These are phyloP conservation scores for Etia nguti DNA, from an alignment of 2,113 vertebrate species.

Conservation along the genomic window DNA sequence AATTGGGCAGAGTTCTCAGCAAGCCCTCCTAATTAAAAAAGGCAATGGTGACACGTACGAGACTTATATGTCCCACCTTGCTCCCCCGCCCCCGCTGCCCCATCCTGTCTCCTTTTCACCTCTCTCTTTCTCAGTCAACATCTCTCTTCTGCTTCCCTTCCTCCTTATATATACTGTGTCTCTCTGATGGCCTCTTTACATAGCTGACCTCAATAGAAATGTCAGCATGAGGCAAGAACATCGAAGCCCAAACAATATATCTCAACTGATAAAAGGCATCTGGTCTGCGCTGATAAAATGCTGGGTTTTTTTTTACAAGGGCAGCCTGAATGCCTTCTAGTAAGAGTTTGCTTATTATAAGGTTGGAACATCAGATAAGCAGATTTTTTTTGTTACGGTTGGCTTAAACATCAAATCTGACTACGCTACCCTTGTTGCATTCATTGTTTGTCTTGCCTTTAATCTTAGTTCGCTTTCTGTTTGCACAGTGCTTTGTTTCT, in stretches of 20 bases:
- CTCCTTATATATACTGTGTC: neutral
- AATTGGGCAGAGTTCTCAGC: constrained; percentile 56
- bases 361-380: neutral
- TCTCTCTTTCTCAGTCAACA: constrained; percentile 1
- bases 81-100: neutral
- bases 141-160: constrained; percentile 1
- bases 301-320: constrained; percentile 7
- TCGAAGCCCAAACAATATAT: constrained; percentile 16
- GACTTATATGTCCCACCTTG: constrained; percentile 1
- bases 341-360: neutral
- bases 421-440: neutral
- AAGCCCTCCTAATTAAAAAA: constrained; percentile 40
- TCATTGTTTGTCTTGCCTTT: neutral
- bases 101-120: neutral
- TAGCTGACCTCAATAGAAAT: constrained; percentile 34
- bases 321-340: neutral
- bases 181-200: constrained; percentile 33
- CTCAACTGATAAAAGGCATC: constrained; percentile 25
- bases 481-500: neutral
- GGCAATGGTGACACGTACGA: constrained; percentile 18
- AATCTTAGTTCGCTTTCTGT: neutral
- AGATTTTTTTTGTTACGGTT: neutral
- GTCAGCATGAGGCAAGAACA: constrained; percentile 1
- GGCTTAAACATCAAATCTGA: neutral
- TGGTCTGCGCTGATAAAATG: constrained; percentile 17